Conservation (phyloP, 2,797 vertebrate genomes). For the Gorsachius magnificus region DNA sequence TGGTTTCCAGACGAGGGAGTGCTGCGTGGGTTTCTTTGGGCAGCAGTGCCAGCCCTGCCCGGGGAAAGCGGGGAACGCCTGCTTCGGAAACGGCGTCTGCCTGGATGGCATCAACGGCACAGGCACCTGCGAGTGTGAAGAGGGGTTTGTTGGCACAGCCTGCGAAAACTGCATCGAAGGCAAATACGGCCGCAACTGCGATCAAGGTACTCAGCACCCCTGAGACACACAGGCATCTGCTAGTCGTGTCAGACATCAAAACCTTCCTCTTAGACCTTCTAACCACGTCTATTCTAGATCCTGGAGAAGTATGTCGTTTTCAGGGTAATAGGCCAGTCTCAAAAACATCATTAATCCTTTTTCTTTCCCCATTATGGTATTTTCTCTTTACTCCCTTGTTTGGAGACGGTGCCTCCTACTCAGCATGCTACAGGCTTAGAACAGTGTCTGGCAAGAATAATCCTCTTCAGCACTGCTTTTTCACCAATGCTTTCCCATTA, state of each 20-base stretch:
- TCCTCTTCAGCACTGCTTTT: background rate
- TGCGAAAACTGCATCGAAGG: constrained; percentile 84
- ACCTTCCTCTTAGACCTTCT: background rate
- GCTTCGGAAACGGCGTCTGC: constrained; percentile 86
- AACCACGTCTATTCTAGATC: rapidly evolving
- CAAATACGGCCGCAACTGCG: constrained; percentile 85
- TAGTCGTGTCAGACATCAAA: background rate
- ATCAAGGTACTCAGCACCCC: constrained; percentile 83
- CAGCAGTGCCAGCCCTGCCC: constrained; percentile 89
- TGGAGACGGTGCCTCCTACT: background rate
- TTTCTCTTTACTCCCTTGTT: background rate
- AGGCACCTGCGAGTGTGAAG: constrained; percentile 81
- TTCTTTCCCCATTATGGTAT: background rate
- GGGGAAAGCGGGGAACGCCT: constrained; percentile 73
- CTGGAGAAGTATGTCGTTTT: background rate
- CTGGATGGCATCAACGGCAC: constrained; percentile 83
- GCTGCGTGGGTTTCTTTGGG: constrained; percentile 89
- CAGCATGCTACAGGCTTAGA: background rate
- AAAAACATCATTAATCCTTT: background rate
- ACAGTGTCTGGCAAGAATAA: background rate
- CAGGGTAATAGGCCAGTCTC: background rate
- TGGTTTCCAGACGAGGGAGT: constrained; percentile 76
- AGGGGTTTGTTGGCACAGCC: constrained; percentile 84
- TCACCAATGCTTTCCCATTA: background rate
- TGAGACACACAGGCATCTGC: rapidly evolving